Base-by-base conservation (phyloP, 2,113 vertebrate species). In the Sarotherodon lohbergeri region DNA sequence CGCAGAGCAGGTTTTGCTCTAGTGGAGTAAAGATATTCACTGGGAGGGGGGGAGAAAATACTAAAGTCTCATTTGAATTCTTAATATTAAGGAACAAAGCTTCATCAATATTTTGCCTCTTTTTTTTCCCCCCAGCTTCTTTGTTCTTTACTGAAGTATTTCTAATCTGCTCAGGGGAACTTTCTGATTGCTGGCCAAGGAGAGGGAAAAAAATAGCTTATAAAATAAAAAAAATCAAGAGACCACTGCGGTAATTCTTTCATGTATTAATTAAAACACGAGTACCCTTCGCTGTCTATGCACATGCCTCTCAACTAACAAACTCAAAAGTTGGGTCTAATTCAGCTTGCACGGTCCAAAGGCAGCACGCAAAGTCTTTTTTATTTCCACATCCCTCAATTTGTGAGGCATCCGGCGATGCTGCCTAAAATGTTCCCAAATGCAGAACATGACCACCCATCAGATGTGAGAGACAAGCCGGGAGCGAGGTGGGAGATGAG, bases 401-500 rank as follows among this genome's bases (percentile, higher is more conserved):
- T 22, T 68, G 29, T 27, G 9, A 83, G 11, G 13, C 22, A n/a
- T 52, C 63, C 59, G 19, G 22, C 34, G 36, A 66, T 22, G 59
- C 68, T 4, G 39, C 50, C 76, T 29, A 85, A 91, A 91, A 90
- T 52, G 85, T 82, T 92, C 54, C 48, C 36, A 87, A 80, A 88
- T 86, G 63, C 80, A 32, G 57, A 24, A 82, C 61, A 81, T 85
- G 89, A 59, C 82, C 81, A 59, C 73, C 86, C 73, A 83, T 88
- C 85, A 89, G 63, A 92, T 71, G 87, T 81, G 88, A 84, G 71
- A 92, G 57, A 87, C 87, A 82, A 90, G 68, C 13, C 41, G 83
- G 80, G 79, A 80, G 46, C 24, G 16, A 92, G 91, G 93, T 91
- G 93, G 82, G 87, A 93, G 89, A 95, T 95, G 93, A 95, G 94